phyloP scores from a whole-genome alignment of 2,797 vertebrate genomes.

The Taenioides sp. region DNA sequence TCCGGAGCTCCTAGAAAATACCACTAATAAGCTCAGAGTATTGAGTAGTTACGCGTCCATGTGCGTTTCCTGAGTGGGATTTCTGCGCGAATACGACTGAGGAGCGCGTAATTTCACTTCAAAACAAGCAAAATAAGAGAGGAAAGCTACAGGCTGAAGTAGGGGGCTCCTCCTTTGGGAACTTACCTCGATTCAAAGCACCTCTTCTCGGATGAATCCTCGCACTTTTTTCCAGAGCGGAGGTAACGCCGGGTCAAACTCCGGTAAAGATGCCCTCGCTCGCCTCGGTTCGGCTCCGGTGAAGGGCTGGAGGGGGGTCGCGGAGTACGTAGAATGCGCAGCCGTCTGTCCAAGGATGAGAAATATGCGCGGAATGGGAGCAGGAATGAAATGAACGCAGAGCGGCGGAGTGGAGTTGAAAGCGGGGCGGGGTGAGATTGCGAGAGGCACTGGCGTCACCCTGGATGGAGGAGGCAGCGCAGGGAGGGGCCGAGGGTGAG shows the following conservation, averaged over 20 bases:
- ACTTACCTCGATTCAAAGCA: constrained; percentile 71
- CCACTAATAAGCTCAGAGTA: constrained; percentile 24
- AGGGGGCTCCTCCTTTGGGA: constrained; percentile 60
- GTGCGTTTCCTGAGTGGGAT: not conserved
- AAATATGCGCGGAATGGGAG: constrained; percentile 98
- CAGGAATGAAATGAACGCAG: constrained; percentile 98
- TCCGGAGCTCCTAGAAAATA: constrained; percentile 22
- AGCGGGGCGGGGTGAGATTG: constrained; percentile 73
- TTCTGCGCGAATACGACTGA: not conserved
- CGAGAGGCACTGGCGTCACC: constrained; percentile 81
- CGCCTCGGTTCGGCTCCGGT: constrained; percentile 32
- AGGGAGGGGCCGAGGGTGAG: constrained; percentile 50
- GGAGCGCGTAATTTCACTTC: constrained; percentile 23
- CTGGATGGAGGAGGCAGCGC: constrained; percentile 74
- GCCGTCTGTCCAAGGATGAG: constrained; percentile 87
- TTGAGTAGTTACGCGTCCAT: constrained; percentile 31
- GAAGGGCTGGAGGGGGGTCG: constrained; percentile 55
- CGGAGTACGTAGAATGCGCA: constrained; percentile 71
- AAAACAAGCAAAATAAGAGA: constrained; percentile 46
- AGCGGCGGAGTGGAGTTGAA: constrained; percentile 82
- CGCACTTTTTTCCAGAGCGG: constrained; percentile 45
- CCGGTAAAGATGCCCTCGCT: constrained; percentile 24
- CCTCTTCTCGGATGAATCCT: constrained; percentile 59
- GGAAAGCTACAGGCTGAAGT: constrained; percentile 34
- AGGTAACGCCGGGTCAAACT: constrained; percentile 54